Evolutionary conservation across 2,797 vertebrate genomes (phyloP), one percentile per base, ranked within the genome.

Genomic region (Erpetoichthys calabaricus): DNA sequence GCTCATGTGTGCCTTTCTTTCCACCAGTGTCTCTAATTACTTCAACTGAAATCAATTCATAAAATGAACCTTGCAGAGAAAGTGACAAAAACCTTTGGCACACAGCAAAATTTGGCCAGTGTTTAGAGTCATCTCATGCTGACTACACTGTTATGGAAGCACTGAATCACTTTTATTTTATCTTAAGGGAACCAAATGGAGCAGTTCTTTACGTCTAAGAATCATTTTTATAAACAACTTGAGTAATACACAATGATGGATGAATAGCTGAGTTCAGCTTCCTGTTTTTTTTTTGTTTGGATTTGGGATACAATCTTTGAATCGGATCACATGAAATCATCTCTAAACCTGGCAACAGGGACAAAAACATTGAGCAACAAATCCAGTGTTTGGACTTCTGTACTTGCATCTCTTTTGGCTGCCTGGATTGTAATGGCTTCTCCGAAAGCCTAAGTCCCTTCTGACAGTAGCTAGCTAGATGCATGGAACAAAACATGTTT

Each of bases 401-500:
- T 42, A 4, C 53, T 45, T 65, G 61, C 0, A 3, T 47, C n/a
- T 44, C 46, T 60, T 45, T 62, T 63, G 2, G 51, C 4, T 55
- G 47, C 50, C 69, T 60, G 57, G 64, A 60, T 59, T 57, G 57
- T 58, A 65, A 58, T 44, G 57, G 64, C 65, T 56, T 58, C 60
- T 53, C 58, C 51, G 53, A 58, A 67, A 44, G 0, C 4, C 58
- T 1, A 3, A 62, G 60, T 3, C 5, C 44, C 6, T 64, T 49
- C 67, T 68, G 3, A 1, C 57, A 56, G 60, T 45, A 61, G 60
- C 60, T 47, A 50, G 62, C 55, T 47, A 63, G 62, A 57, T 25
- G 25, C 0, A 45, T 44, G 62, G 64, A 75, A 78, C 76, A 82
- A 75, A 64, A 62, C 58, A 0, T 25, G 64, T 65, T 53, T 70